Evolutionary conservation across 2,113 vertebrate species (phyloP).

Genomic region (Ptilorrhoa leucosticta): DNA sequence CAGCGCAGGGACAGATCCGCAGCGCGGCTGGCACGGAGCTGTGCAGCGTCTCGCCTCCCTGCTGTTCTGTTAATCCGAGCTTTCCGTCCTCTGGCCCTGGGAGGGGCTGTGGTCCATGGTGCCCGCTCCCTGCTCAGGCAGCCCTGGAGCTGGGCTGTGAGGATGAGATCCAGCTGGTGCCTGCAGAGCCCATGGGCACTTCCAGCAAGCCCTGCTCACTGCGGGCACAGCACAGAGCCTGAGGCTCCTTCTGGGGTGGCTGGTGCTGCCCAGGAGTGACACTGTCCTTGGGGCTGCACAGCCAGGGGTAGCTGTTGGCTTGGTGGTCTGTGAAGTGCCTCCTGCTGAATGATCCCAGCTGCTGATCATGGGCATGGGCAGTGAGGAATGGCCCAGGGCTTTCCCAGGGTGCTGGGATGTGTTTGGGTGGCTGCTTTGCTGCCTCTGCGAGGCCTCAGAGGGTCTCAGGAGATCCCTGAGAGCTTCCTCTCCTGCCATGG

Average conservation of each 20-base stretch:
- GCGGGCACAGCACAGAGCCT: background rate
- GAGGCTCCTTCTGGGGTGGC: background rate
- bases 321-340: background rate
- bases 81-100: background rate
- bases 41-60: background rate
- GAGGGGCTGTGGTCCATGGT: background rate
- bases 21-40: background rate
- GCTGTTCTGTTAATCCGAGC: background rate
- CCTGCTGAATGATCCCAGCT: background rate
- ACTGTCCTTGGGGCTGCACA: background rate
- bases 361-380: background rate
- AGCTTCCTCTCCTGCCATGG: background rate
- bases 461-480: background rate
- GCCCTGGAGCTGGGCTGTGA: background rate
- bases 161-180: background rate
- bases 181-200: background rate
- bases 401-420: background rate
- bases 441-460: background rate
- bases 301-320: background rate
- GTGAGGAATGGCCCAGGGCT: background rate
- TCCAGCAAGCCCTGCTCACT: background rate
- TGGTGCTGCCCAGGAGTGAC: background rate
- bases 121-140: background rate
- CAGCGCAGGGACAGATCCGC: accelerated
- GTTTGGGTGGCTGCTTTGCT: background rate